Percentiles rank a stretch among this genome's conserved stretches.
These are phyloP conservation scores for Crocuta crocuta DNA, from an alignment of 2,113 vertebrate genomes.

Conservation along the genomic window DNA sequence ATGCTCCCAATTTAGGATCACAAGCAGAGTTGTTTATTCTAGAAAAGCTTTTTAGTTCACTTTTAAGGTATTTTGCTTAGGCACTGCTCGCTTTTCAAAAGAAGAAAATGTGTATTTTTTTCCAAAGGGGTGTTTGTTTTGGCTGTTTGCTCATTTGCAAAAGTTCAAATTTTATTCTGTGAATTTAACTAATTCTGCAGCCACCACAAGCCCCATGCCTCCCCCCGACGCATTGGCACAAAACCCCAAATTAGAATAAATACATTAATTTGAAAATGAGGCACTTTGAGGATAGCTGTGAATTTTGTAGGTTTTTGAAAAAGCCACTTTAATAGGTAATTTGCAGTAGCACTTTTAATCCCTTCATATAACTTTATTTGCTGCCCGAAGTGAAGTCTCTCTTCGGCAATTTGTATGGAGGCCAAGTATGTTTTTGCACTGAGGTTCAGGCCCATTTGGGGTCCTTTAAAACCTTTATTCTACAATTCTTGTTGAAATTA, in stretches of 20 bases:
- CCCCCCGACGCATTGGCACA: background rate
- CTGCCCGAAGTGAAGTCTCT: slow-evolving; percentile 38
- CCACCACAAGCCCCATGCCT: background rate
- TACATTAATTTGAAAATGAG: slow-evolving; percentile 24
- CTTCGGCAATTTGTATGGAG: background rate
- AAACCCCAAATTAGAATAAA: slow-evolving; percentile 20
- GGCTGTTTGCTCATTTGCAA: slow-evolving; percentile 79
- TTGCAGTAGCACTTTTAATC: background rate
- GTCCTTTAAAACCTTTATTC: slow-evolving; percentile 46
- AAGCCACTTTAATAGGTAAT: background rate
- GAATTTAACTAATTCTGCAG: slow-evolving; percentile 69
- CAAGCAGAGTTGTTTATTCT: slow-evolving; percentile 81
- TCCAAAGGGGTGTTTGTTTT: slow-evolving; percentile 76
- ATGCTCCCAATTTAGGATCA: slow-evolving; percentile 82
- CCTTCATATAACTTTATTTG: slow-evolving; percentile 10
- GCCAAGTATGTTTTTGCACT: background rate
- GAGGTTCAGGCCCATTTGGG: background rate
- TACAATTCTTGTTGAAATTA: slow-evolving; percentile 35
- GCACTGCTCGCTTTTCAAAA: slow-evolving; percentile 79
- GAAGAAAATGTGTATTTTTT: slow-evolving; percentile 71
- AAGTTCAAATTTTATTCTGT: slow-evolving; percentile 78
- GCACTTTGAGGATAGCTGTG: background rate
- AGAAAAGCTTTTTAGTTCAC: slow-evolving; percentile 81
- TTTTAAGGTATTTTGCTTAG: slow-evolving; percentile 84
- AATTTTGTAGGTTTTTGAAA: slow-evolving; percentile 5